phyloP scores from a whole-genome alignment of 1,140 invertebrate species.

The Propsilocerus akamusi region DNA sequence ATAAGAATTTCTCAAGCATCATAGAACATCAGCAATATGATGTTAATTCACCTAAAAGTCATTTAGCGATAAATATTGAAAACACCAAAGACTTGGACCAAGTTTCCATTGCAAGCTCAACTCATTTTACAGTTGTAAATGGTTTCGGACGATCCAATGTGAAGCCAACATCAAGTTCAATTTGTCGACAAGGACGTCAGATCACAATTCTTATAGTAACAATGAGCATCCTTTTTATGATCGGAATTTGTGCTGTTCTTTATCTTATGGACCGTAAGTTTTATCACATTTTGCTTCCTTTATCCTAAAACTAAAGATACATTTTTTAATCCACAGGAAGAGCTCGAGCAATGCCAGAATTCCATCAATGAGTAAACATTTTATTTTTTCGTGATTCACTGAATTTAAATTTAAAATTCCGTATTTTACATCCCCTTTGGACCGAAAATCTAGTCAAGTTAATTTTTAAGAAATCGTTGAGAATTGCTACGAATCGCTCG shows the following conservation, averaged over 20 bases:
- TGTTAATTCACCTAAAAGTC: neutral
- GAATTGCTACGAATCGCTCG: no score
- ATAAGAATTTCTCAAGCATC: neutral
- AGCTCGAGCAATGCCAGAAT: neutral
- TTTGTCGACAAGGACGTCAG: constrained; percentile 51
- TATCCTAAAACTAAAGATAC: neutral
- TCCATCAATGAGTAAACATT: no score
- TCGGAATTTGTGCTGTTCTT: constrained; percentile 55
- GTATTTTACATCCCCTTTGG: neutral
- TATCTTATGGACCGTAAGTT: constrained; percentile 46
- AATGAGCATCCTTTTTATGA: constrained; percentile 56
- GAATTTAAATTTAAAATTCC: neutral
- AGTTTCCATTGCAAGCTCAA: constrained; percentile 60
- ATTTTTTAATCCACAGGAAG: neutral
- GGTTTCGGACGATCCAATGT: constrained; percentile 34
- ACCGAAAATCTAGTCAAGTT: no score
- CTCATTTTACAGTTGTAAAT: constrained; percentile 68
- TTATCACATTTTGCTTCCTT: neutral
- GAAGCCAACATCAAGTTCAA: constrained; percentile 16
- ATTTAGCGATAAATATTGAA: neutral
- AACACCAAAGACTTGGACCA: constrained; percentile 32
- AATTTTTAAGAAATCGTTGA: no score
- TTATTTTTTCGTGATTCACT: no score
- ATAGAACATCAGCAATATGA: neutral
- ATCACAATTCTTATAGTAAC: constrained; percentile 58